Base-by-base conservation (phyloP, 2,113 vertebrate species). In the Saccopteryx leptura region DNA sequence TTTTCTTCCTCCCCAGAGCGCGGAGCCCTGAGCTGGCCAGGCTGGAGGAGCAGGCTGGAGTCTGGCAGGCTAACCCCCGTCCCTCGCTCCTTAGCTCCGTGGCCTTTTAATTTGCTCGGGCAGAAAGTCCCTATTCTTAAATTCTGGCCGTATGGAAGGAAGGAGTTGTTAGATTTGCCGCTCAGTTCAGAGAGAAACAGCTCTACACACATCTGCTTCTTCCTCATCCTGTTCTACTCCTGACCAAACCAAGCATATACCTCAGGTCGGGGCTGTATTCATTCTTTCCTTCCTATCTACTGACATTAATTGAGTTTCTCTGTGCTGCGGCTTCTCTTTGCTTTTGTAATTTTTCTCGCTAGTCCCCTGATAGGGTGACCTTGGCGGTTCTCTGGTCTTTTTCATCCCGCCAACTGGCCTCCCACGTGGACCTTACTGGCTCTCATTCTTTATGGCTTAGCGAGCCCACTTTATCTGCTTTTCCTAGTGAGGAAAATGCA, bases 251-350 rank as follows among this genome's bases (percentile, higher is more conserved):
- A 60, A 28, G 72, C 15, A 0, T 33, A 23, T 33, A 81, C 71
- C 15, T 92, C 76, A 14, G 61, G 54, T 61, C 1, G 0, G 23
- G 56, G 56, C 68, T 61, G 33, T 24, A 24, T 12, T 74, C 79
- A 69, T 86, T 90, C 18, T 85, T 91, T 63, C 18, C 88, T 91
- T 63, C 33, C 61, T 18, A 3, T 78, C 69, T 17, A 33, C 26
- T 14, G 76, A 68, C 68, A 52, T 90, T 96, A 95, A 96, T 93
- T 97, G 88, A 79, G 75, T 96, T 92, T 97, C 78, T 95, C 54
- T 72, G 88, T 9, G 26, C 31, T 75, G 79, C 76, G 15, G 60
- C 85, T 82, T 91, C 91, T 95, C 71, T 85, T 84, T 88, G 28
- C 94, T 90, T 88, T 63, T 23, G 33, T 71, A 71, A 21, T 87